Base-by-base conservation (phyloP, 2,888 invertebrate species). In the Ornithoptera priamus region DNA sequence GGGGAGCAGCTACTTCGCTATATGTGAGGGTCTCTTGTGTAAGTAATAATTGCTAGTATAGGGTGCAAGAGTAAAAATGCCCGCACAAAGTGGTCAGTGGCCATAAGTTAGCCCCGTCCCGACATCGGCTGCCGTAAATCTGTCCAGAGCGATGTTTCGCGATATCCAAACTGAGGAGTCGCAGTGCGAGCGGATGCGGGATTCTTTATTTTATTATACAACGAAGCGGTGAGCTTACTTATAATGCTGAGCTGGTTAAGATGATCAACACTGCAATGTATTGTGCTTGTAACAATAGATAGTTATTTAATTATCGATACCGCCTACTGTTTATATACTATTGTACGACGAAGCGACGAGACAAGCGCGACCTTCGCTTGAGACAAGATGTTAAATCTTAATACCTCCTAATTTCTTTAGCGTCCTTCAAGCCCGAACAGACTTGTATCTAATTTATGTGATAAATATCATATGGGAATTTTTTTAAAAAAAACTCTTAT, bases 61-160 rank as follows among this genome's bases (percentile, higher is more conserved):
- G 17, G 46, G n/a, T 46, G 68, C 64, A 60, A 56, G 64, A 63
- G 63, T 20, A 70, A 70, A 70, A 70, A 67, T 67, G 53, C 20
- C 53, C 24, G 66, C 58, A 67, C 60, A 65, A 65, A 65, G 62
- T 67, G 66, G 70, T 57, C 70, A 64, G 56, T 17, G 64, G 70
- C 63, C 50, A 64, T 70, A 70, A 39, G 67, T 70, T 64, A 70
- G 60, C 67, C 24, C 24, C 58, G 69, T 63, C 56, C 67, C 70
- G 70, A 70, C 70, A 56, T 67, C 70, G 64, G 67, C 20, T 20
- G 70, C 67, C 67, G 70, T 70, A 70, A 70, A 70, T 70, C 70
- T 70, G 70, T 70, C 70, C 67, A n/a, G 42, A 20, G 64, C 70
- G 63, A 70, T 67, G 67, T 67, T 63, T 67, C 60, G 63, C 70